Evolutionary conservation across 2,888 invertebrate genomes (phyloP).

Genomic region (Drosophila gaucha): DNA sequence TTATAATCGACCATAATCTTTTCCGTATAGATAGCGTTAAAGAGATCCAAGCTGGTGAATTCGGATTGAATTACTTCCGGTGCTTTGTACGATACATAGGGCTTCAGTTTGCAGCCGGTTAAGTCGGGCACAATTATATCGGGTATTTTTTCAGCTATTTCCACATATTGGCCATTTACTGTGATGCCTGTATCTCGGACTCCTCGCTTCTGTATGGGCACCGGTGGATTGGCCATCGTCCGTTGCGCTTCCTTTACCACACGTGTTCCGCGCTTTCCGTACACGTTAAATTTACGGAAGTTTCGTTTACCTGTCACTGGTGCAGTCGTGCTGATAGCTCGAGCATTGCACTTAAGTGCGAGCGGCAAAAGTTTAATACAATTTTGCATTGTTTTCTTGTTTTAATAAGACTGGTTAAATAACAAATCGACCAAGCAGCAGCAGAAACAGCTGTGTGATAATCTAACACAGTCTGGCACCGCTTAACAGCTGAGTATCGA

Average conservation of each 20-base stretch:
- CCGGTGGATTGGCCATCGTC: constrained; percentile 86
- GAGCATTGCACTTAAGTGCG: constrained; percentile 55
- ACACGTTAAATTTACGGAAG: constrained; percentile 91
- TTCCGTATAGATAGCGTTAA: constrained; percentile 91
- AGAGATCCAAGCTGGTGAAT: constrained; percentile 93
- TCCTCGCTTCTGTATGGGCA: constrained; percentile 90
- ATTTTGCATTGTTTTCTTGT: constrained; percentile 65
- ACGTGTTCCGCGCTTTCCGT: constrained; percentile 91
- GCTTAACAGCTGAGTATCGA: constrained; percentile 12
- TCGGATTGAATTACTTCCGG: constrained; percentile 91
- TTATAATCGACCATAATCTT: constrained; percentile 92
- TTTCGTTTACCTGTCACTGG: constrained; percentile 89
- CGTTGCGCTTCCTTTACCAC: constrained; percentile 86
- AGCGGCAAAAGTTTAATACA: constrained; percentile 62
- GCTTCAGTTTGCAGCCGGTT: constrained; percentile 92
- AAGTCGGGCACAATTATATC: constrained; percentile 97
- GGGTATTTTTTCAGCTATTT: constrained; percentile 95
- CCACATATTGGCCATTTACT: constrained; percentile 86
- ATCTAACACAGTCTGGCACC: constrained; percentile 17
- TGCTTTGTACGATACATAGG: constrained; percentile 96
- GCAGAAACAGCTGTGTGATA: constrained; percentile 48
- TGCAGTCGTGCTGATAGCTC: constrained; percentile 86
- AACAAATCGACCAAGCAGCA: constrained; percentile 41
- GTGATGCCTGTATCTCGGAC: constrained; percentile 88
- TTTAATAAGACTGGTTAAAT: constrained; percentile 56